Evolutionary conservation across 2,113 vertebrate species (phyloP).

Genomic region (Osmerus mordax): DNA sequence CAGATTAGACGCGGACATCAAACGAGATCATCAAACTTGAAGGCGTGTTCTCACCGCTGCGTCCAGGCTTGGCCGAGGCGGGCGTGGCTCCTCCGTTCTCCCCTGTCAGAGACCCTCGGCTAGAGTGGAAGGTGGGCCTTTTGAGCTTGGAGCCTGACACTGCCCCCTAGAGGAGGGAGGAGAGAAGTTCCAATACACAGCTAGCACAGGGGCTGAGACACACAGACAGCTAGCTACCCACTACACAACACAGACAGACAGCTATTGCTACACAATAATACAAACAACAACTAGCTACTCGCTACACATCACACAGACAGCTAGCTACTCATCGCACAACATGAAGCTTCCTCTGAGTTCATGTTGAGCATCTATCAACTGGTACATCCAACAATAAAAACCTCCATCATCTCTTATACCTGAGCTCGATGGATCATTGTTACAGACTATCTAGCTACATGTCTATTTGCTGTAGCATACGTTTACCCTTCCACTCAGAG

Average conservation of each 20-base stretch:
- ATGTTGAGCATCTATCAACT: not conserved
- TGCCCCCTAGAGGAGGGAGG: conserved; percentile 71
- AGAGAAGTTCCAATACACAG: conserved; percentile 1
- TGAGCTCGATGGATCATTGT: not conserved
- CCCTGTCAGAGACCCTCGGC: conserved; percentile 87
- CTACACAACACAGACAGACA: not conserved
- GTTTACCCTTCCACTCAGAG: too few species aligned
- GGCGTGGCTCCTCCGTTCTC: conserved; percentile 86
- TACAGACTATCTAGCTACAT: not conserved
- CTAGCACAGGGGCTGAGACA: not conserved
- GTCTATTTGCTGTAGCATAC: not conserved
- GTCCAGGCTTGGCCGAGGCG: conserved; percentile 77
- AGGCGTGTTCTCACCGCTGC: conserved; percentile 75
- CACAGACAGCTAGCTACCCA: not conserved
- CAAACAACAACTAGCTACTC: not conserved
- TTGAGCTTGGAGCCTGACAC: conserved; percentile 88
- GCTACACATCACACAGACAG: not conserved
- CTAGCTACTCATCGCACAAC: not conserved
- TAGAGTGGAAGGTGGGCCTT: conserved; percentile 92
- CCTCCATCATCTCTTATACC: not conserved
- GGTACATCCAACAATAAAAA: not conserved
- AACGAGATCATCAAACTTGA: not conserved
- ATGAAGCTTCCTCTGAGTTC: not conserved
- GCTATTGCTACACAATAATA: not conserved
- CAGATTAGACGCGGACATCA: not conserved